A percentile compares a stretch with the other conserved stretches of the same genome.
Conservation (phyloP, 2,797 vertebrate species). For the Lagorchestes hirsutus region DNA sequence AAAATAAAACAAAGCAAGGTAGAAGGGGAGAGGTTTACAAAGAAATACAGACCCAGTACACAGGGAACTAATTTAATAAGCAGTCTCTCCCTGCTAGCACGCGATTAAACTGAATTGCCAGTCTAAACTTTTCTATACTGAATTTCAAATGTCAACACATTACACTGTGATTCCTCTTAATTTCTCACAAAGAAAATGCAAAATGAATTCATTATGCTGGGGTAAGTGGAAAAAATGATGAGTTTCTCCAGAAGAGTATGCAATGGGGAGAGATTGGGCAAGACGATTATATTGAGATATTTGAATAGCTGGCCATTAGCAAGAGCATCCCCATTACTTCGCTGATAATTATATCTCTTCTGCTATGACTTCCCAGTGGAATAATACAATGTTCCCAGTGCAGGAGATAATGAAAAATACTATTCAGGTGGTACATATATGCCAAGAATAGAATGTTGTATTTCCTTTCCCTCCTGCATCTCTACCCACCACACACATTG, state of each 20-base stretch:
- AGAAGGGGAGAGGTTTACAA: slow-evolving; percentile 72
- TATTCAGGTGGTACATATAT: slow-evolving; percentile 85
- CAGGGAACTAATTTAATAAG: slow-evolving; percentile 84
- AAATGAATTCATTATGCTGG: slow-evolving; percentile 89
- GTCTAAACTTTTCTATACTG: slow-evolving; percentile 86
- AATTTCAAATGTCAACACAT: slow-evolving; percentile 89
- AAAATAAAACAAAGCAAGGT: not conserved
- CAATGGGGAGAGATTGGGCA: slow-evolving; percentile 89
- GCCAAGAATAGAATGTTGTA: slow-evolving; percentile 80
- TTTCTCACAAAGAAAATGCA: slow-evolving; percentile 90
- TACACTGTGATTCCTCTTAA: slow-evolving; percentile 88
- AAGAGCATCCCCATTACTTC: slow-evolving; percentile 91
- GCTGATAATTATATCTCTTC: slow-evolving; percentile 94
- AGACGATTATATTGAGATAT: slow-evolving; percentile 94
- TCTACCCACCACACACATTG: not conserved
- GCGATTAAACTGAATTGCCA: slow-evolving; percentile 87
- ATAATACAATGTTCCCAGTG: slow-evolving; percentile 89
- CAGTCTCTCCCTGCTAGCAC: slow-evolving; percentile 78
- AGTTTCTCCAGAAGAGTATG: slow-evolving; percentile 89
- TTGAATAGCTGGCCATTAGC: slow-evolving; percentile 93
- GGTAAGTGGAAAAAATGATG: slow-evolving; percentile 89
- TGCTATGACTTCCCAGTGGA: slow-evolving; percentile 92
- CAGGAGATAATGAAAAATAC: slow-evolving; percentile 87
- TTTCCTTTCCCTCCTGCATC: slow-evolving; percentile 73
- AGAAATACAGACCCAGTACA: slow-evolving; percentile 69